Evolutionary conservation across 2,888 invertebrate genomes (phyloP), one percentile per base, ranked within the genome.

Genomic region (Drosophila ustulata): DNA sequence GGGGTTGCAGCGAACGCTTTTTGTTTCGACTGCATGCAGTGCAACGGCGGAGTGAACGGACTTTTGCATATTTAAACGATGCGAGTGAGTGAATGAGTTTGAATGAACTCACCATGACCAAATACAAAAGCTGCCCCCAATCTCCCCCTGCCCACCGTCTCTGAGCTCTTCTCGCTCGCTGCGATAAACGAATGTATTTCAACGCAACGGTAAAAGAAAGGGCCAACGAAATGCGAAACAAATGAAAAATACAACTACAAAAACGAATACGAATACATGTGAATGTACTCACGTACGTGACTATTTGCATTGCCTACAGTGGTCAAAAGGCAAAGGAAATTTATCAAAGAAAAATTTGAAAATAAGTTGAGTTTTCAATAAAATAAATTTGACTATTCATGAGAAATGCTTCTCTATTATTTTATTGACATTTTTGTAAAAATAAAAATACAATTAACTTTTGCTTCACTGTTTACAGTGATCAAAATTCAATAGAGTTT

Each of bases 91-190:
- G 86, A 87, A 81, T 83, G 89, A 81, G 86, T 87, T 89, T 87
- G 87, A 89, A 89, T 87, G 90, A 87, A 87, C 90, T 87, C 90
- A 76, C 73, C 86, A 82, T 76, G 85, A 72, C 75, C 78, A 76
- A 73, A 71, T 69, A 58, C 66, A 71, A 61, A 70, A 58, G 65
- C 75, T 67, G 66, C 59, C 55, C 55, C 23, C 43, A 43, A 5
- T 1, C 50, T 11, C 8, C 13, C 45, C 3, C 56, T 18, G 3
- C 30, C 30, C 52, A 18, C 32, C 18, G 18, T 18, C 18, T 18
- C 18, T 18, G 18, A 18, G 18, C 45, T 18, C 28, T 9, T 26
- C 9, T 18, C 18, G 45, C 66, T 59, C 32, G 59, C 71, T 18
- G 30, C 30, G 71, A 61, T 85, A 80, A 77, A 25, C 65, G 80